Percentiles rank a stretch among this genome's conserved stretches.
These are phyloP conservation scores for Melitaea cinxia DNA, from an alignment of 1,140 invertebrate species.

Conservation along the genomic window DNA sequence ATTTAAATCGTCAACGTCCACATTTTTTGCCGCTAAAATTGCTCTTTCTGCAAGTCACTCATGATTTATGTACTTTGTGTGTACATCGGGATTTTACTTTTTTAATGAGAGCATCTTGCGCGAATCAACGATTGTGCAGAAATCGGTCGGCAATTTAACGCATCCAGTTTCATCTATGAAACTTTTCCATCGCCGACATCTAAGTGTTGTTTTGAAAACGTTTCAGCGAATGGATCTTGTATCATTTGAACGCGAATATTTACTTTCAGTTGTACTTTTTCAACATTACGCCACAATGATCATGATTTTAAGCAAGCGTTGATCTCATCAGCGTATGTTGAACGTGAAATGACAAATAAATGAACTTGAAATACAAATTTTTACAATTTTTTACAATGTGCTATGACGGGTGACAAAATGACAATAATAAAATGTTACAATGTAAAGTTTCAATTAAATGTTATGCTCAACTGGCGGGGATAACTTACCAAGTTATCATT, in stretches of 20 bases:
- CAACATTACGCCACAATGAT: constrained; percentile 32
- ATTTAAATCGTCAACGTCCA: constrained; percentile 37
- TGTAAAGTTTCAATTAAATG: no score
- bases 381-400: no score
- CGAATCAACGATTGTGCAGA: constrained; percentile 40
- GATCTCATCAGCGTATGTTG: constrained; percentile 73
- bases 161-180: constrained; percentile 37
- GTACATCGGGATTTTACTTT: constrained; percentile 39
- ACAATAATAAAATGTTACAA: no score
- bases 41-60: constrained; percentile 36
- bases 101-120: constrained; percentile 38
- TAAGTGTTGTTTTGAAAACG: background rate
- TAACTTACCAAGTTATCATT: no score
- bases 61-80: constrained; percentile 40
- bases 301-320: constrained; percentile 49
- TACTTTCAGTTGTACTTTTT: constrained; percentile 32
- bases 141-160: constrained; percentile 45
- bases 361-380: no score
- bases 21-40: constrained; percentile 35
- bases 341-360: constrained; percentile 12
- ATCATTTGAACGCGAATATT: constrained; percentile 31
- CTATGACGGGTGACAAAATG: no score
- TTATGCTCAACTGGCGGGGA: no score
- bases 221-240: background rate
- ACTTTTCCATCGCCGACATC: constrained; percentile 26